A percentile compares a stretch with the other conserved stretches of the same genome.
Evolutionary conservation across 2,113 vertebrate genomes (phyloP).

Genomic region (Azemiops feae): DNA sequence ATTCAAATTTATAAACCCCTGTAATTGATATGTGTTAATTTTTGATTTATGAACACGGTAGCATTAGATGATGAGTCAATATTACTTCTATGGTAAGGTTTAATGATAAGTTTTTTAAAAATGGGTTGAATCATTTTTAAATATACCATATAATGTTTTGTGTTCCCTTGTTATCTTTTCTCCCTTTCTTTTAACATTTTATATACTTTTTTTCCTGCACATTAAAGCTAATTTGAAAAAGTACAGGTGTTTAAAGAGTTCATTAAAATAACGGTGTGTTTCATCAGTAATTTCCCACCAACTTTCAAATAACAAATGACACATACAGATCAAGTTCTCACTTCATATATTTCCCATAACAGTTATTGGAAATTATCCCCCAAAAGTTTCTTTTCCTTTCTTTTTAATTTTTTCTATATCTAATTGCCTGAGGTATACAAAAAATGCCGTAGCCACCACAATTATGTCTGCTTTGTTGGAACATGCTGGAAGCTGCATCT

Average conservation of each 20-base stretch:
- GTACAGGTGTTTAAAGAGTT: slow-evolving; percentile 2
- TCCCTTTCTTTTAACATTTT: neutral
- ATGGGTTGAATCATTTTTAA: neutral
- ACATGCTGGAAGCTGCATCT: neutral
- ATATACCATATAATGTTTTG: neutral
- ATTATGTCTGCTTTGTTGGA: neutral
- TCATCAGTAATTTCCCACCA: neutral
- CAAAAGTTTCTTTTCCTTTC: slow-evolving; percentile 1
- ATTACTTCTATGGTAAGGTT: neutral
- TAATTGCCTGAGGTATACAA: slow-evolving; percentile 5
- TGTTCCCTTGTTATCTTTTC: neutral
- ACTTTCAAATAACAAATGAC: neutral
- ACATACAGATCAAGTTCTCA: slow-evolving; percentile 7
- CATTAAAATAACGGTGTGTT: slow-evolving; percentile 2
- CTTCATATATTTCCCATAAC: neutral
- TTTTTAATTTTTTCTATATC: neutral
- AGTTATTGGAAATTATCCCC: neutral
- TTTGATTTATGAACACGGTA: neutral
- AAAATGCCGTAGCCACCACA: neutral
- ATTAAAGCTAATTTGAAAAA: neutral
- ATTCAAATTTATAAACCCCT: neutral
- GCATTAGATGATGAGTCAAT: neutral
- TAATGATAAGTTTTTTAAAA: neutral
- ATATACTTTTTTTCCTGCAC: neutral
- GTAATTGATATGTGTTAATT: neutral